A percentile compares a stretch with the other conserved stretches of the same genome.
Conservation (phyloP, 2,797 vertebrate genomes). For the Ceryle rudis region DNA sequence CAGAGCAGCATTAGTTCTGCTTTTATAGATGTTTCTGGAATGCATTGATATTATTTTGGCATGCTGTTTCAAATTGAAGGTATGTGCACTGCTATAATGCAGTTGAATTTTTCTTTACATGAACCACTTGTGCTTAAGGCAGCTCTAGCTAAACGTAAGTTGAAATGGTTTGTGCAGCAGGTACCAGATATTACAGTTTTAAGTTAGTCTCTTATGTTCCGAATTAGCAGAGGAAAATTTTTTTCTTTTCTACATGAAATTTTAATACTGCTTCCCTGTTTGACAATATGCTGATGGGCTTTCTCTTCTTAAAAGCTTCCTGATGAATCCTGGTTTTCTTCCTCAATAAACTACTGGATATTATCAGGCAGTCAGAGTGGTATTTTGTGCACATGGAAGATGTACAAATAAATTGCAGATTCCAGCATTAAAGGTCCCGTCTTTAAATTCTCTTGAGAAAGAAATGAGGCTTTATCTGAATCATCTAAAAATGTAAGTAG, state of each 20-base stretch:
- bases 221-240: neutral
- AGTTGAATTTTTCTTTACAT: neutral
- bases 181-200: neutral
- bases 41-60: neutral
- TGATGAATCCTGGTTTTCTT: slow-evolving; percentile 42
- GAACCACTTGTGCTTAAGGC: neutral
- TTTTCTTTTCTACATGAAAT: neutral
- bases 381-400: neutral
- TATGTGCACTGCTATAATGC: neutral
- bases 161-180: neutral
- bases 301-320: slow-evolving; percentile 57
- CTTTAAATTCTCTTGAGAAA: neutral
- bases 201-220: neutral
- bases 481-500: neutral
- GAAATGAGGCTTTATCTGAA: neutral
- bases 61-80: neutral
- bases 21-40: slow-evolving; percentile 39
- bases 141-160: neutral
- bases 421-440: neutral
- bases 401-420: neutral
- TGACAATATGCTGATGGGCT: slow-evolving; percentile 34
- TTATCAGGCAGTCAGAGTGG: slow-evolving; percentile 31
- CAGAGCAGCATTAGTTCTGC: neutral
- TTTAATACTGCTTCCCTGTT: slow-evolving; percentile 27
- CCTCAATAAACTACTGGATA: slow-evolving; percentile 33